Base-by-base conservation (phyloP, 2,113 vertebrate genomes). In the Coregonus clupeaformis region DNA sequence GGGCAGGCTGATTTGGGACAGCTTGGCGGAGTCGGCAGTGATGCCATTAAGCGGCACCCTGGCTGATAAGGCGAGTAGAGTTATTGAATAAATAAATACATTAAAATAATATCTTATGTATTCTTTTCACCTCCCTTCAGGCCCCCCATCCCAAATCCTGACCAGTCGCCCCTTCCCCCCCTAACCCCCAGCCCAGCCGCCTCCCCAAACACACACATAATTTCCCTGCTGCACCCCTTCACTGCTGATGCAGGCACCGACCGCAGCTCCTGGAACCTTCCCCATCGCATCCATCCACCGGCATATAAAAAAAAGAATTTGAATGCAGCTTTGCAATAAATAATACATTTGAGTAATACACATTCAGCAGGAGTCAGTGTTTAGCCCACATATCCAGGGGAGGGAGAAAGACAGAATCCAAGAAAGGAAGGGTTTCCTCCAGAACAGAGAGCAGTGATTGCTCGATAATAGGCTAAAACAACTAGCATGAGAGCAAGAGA, bases 41-140 rank as follows among this genome's bases (percentile, higher is more conserved):
- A 92, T 92, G 91, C 89, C 90, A 92, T 92, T 90, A 92, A 82
- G 86, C 84, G 84, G 87, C 86, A 85, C 82, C 80, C 77, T 72
- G 80, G 72, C 91, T 89, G 89, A 92, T 92, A 91, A 90, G 84
- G 85, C 85, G 82, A 85, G 85, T 78, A 81, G 82, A 83, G 77
- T 73, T 84, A 85, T 74, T 90, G 92, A 91, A 93, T 93, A 91
- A 92, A 92, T 93, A 93, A 94, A 93, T 93, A 90, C 82, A 92
- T 93, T 89, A 89, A 90, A 91, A 90, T 89, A 68, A 88, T 88
- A 91, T 87, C 82, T 88, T 88, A 88, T 92, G 85, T 89, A 88
- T 92, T 91, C 87, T 90, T 90, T 90, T 89, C 83, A 85, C 86
- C 88, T 86, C 84, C 87, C 84, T 75, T 86, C 85, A 88, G 83